Evolutionary conservation across 2,888 invertebrate species (phyloP).

Genomic region (Erebia aethiops): DNA sequence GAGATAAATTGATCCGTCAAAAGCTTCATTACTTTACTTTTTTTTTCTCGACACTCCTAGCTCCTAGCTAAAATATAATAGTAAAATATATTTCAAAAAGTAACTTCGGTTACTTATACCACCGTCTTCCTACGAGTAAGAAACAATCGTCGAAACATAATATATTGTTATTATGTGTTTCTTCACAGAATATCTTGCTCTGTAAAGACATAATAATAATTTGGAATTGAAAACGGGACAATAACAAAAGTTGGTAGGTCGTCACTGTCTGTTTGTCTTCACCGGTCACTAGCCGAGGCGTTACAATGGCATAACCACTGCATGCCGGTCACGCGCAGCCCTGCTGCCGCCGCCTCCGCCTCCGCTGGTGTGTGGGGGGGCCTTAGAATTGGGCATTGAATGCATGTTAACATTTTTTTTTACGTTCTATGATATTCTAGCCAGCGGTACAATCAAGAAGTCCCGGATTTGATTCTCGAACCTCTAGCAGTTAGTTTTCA

Average conservation of each 20-base stretch:
- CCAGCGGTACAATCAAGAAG: background rate
- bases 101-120: too few species aligned
- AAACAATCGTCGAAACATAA: too few species aligned
- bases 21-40: too few species aligned
- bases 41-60: too few species aligned
- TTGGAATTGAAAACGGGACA: background rate
- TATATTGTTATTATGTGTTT: background rate
- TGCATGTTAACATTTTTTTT: background rate
- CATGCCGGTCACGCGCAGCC: conserved; percentile 40
- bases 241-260: conserved; percentile 1
- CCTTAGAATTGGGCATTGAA: conserved; percentile 20
- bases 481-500: too few species aligned
- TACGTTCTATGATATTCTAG: background rate
- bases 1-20: too few species aligned
- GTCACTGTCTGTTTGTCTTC: conserved; percentile 1
- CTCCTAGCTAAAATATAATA: too few species aligned
- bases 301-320: conserved; percentile 14
- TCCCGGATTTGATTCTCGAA: too few species aligned
- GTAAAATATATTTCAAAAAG: too few species aligned
- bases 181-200: background rate
- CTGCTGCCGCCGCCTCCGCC: conserved; percentile 29
- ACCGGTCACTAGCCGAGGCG: conserved; percentile 1
- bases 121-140: too few species aligned
- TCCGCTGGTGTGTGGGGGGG: conserved; percentile 39
- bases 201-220: too few species aligned